These are phyloP conservation scores for Eupsittula cactorum DNA, from an alignment of 2,113 vertebrate species.

Conservation along the genomic window DNA sequence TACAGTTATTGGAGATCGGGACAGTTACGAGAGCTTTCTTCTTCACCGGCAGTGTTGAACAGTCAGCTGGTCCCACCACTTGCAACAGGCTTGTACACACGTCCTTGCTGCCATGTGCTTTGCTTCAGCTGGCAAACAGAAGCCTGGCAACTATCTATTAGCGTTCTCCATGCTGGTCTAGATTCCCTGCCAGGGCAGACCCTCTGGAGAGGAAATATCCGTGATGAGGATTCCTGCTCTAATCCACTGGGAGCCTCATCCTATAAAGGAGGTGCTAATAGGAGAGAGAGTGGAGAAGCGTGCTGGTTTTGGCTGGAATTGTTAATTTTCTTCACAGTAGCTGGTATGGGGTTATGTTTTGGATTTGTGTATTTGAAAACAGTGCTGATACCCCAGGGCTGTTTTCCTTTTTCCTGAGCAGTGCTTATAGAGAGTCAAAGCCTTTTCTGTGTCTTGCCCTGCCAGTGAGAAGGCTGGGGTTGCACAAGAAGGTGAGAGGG, in stretches of 20 bases:
- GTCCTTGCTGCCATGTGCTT: not conserved
- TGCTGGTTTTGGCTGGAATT: not conserved
- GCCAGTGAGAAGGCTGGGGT: not conserved
- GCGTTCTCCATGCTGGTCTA: not conserved
- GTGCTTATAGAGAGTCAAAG: not conserved
- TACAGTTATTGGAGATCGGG: not conserved
- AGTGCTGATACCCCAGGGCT: not conserved
- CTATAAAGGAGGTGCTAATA: not conserved
- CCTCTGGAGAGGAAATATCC: not conserved
- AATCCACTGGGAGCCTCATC: not conserved
- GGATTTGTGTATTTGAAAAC: not conserved
- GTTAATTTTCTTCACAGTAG: not conserved
- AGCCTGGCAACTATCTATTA: not conserved
- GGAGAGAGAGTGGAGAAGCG: not conserved
- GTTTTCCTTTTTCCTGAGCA: not conserved
- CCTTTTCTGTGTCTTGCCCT: not conserved
- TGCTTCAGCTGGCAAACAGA: conserved; percentile 3
- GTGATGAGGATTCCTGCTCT: not conserved
- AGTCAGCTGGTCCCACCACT: not conserved
- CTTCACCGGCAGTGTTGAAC: not conserved
- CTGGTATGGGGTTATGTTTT: not conserved
- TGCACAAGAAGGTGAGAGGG: not conserved
- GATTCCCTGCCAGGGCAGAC: not conserved
- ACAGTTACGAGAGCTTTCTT: not conserved
- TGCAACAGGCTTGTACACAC: not conserved